Conservation (phyloP, 2,113 vertebrate genomes). For the Lophochroa leadbeateri region DNA sequence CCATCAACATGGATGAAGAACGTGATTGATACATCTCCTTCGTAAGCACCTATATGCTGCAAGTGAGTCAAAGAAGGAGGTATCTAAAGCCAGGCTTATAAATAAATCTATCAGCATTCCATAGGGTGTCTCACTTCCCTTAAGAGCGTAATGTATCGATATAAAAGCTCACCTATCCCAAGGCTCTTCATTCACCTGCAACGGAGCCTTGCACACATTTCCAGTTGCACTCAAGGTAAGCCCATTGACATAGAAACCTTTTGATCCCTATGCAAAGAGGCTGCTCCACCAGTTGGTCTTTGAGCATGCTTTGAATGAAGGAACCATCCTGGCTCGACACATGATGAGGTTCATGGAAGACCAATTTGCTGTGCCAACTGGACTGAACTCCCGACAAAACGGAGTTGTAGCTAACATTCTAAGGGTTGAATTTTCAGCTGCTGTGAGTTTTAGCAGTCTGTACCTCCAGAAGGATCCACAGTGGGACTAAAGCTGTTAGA, state of each 20-base stretch:
- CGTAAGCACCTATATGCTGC: neutral
- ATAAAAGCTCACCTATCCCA: neutral
- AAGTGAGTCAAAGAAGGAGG: slow-evolving; percentile 44
- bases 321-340: accelerated
- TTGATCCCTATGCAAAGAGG: accelerated
- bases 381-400: no score
- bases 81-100: neutral
- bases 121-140: slow-evolving; percentile 48
- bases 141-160: accelerated
- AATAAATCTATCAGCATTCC: slow-evolving; percentile 46
- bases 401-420: neutral
- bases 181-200: neutral
- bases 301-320: accelerated
- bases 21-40: neutral
- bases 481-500: neutral
- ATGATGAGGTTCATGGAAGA: neutral
- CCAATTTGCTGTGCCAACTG: neutral
- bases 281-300: neutral
- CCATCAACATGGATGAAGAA: accelerated
- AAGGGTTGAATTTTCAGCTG: neutral
- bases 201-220: accelerated
- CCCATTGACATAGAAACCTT: accelerated
- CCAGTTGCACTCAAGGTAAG: neutral
- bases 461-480: neutral
- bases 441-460: no score